Percentiles rank a stretch among this genome's conserved stretches.
These are phyloP conservation scores for Heliothis virescens DNA, from an alignment of 1,140 invertebrate species.

Conservation along the genomic window DNA sequence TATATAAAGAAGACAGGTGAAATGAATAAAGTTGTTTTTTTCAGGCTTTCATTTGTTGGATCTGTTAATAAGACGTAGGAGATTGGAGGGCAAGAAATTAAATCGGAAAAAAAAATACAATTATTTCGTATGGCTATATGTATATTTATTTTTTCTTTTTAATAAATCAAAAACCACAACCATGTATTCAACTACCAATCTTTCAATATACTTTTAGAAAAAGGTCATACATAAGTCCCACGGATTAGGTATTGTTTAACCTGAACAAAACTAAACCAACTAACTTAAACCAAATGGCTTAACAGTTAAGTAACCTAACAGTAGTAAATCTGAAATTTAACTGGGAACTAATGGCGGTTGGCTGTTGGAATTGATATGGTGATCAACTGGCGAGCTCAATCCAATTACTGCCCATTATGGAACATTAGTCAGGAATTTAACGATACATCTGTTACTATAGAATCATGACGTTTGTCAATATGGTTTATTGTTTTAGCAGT, in stretches of 20 bases:
- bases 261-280: slow-evolving; percentile 9
- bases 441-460: not conserved
- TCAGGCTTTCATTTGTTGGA: too few species aligned
- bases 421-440: slow-evolving; percentile 15
- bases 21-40: too few species aligned
- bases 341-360: slow-evolving; percentile 39
- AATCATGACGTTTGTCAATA: not conserved
- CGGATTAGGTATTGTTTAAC: not conserved
- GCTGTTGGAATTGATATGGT: slow-evolving; percentile 4
- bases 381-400: slow-evolving; percentile 15
- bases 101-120: too few species aligned
- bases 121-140: too few species aligned
- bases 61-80: too few species aligned
- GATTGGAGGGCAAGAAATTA: too few species aligned
- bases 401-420: slow-evolving; percentile 46
- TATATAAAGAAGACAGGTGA: too few species aligned
- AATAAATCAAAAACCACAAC: too few species aligned
- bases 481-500: not conserved
- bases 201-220: not conserved
- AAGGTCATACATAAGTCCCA: not conserved
- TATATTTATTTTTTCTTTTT: too few species aligned
- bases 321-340: slow-evolving; percentile 70
- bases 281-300: slow-evolving; percentile 19
- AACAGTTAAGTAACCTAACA: slow-evolving; percentile 28
- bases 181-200: too few species aligned